These are phyloP conservation scores for Melanotaenia trifasciata DNA, from an alignment of 2,797 vertebrate species.

Conservation along the genomic window DNA sequence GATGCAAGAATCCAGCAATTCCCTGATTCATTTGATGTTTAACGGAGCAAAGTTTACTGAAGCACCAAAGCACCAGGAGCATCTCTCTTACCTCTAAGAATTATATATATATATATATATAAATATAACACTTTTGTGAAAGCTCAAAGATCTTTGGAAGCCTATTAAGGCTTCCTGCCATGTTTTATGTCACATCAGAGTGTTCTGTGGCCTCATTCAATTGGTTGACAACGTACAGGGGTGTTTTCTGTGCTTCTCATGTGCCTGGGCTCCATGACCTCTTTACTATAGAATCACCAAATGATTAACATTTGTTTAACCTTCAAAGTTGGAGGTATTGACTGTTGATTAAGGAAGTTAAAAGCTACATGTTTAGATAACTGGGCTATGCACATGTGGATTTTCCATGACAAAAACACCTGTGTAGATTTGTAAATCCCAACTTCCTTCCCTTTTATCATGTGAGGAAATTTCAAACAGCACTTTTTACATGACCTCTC, in stretches of 20 bases:
- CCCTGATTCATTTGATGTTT: constrained; percentile 52
- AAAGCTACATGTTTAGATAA: constrained; percentile 8
- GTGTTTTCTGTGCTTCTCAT: constrained; percentile 2
- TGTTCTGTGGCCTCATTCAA: neutral
- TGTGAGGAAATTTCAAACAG: neutral
- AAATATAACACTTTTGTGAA: neutral
- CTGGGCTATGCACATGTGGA: neutral
- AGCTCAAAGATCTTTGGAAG: constrained; percentile 13
- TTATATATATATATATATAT: neutral
- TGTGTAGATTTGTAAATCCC: neutral
- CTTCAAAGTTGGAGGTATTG: neutral
- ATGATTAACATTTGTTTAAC: neutral
- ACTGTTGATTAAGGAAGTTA: neutral
- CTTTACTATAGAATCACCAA: neutral
- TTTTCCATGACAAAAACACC: neutral
- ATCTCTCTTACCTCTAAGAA: constrained; percentile 26
- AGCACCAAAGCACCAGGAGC: constrained; percentile 14
- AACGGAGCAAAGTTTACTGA: constrained; percentile 45
- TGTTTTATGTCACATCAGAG: constrained; percentile 13
- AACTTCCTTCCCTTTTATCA: neutral
- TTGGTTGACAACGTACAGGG: constrained; percentile 5
- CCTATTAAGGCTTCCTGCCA: constrained; percentile 18
- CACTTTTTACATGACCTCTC: neutral
- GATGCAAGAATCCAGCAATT: constrained; percentile 71
- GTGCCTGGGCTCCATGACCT: neutral